A percentile compares a stretch with the other conserved stretches of the same genome.
Conservation (phyloP, 2,797 vertebrate genomes). For the Scyliorhinus canicula region DNA sequence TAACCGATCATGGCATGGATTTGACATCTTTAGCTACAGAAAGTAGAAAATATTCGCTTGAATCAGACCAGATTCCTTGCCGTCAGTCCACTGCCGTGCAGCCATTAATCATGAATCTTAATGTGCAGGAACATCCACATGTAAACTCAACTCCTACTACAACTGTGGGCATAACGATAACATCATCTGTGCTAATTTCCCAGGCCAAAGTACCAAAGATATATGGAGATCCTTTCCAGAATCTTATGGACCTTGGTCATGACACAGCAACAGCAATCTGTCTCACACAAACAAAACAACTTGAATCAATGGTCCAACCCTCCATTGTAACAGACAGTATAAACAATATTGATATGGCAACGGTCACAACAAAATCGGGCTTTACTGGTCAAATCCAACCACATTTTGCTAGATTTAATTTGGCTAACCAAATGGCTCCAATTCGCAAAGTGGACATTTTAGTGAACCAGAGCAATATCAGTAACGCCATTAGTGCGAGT, state of each 20-base stretch:
- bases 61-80: conserved; percentile 71
- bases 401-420: conserved; percentile 81
- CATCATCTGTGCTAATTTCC: conserved; percentile 78
- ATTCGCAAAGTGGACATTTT: conserved; percentile 79
- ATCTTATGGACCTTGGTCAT: conserved; percentile 87
- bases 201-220: conserved; percentile 81
- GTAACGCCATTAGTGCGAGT: conserved; percentile 60
- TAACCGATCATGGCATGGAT: conserved; percentile 98
- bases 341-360: conserved; percentile 52
- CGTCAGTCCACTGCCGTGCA: conserved; percentile 87
- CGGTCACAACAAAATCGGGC: conserved; percentile 71
- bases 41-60: conserved; percentile 81
- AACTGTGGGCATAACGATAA: conserved; percentile 79
- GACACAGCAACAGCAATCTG: conserved; percentile 82
- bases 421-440: conserved; percentile 79
- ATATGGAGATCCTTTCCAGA: conserved; percentile 92
- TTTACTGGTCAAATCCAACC: conserved; percentile 64
- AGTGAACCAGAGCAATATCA: conserved; percentile 67
- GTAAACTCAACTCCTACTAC: conserved; percentile 73
- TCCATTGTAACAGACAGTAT: conserved; percentile 47
- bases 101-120: conserved; percentile 92
- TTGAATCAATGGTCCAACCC: conserved; percentile 61
- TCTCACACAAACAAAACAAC: conserved; percentile 76
- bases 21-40: conserved; percentile 89
- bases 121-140: conserved; percentile 85